Evolutionary conservation across 2,113 vertebrate species (phyloP), one percentile per base, ranked within the genome.

Genomic region (Podarcis cretensis): DNA sequence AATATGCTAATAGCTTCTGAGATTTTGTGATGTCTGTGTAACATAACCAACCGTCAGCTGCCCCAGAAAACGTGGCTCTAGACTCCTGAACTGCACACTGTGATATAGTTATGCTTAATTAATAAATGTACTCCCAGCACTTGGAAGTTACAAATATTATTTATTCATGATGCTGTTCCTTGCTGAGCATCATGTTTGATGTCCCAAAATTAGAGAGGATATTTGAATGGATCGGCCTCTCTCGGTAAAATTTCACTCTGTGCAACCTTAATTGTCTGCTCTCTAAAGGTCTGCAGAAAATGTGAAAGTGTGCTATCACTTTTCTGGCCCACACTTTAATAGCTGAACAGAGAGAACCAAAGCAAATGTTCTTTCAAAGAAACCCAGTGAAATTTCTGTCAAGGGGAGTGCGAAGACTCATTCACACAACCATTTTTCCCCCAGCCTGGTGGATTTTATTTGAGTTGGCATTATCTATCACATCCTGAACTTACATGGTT

Each of bases 81-180:
- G 84, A 88, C 91, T 85, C 86, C 87, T 92, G 81, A 76, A 0
- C 0, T 93, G 74, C 88, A 84, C 82, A 73, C 43, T 89, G 87
- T 30, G 84, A 73, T 75, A 73, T 88, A 87, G 89, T 93, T 90
- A 93, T 93, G 92, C 90, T 95, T 94, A 94, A 95, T 89, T 83
- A 89, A 77, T 96, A 93, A 93, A 94, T 89, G 73, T 0, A 35
- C 57, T 76, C 13, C 6, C 14, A 89, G 87, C 81, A 68, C 93
- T 94, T 93, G 93, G 95, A 94, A 96, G 95, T 91, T 86, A 57
- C 78, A 0, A 0, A 0, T 54, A 90, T 93, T 94, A 94, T 90
- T 95, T 94, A 96, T 96, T 96, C 94, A 95, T 95, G 89, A 25
- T 79, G 0, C 0, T 54, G 71, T 86, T 94, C 93, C 93, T 93